phyloP scores from a whole-genome alignment of 1,140 invertebrate species.

The Cyclina sinensis region DNA sequence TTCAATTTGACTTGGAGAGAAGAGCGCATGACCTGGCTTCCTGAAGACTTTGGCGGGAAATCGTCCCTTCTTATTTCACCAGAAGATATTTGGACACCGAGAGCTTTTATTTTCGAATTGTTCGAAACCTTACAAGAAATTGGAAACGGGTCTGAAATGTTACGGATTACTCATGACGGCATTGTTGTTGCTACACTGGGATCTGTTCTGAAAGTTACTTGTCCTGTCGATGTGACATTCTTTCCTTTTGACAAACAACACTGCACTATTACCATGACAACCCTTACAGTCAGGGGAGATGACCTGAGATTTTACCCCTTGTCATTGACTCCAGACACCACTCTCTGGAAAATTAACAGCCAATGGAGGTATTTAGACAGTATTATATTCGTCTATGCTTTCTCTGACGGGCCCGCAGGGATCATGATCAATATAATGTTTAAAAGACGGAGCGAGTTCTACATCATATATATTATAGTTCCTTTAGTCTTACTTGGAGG shows the following conservation, averaged over 20 bases:
- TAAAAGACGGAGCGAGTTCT: constrained; percentile 76
- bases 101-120: background rate
- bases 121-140: background rate
- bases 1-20: constrained; percentile 22
- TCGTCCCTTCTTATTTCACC: background rate
- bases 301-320: too few relatives aligned
- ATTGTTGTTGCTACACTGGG: background rate
- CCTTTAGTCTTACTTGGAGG: constrained; percentile 88
- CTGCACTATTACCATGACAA: too few relatives aligned
- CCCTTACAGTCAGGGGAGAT: too few relatives aligned
- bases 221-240: constrained; percentile 26
- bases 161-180: constrained; percentile 8
- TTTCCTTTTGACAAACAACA: constrained; percentile 48
- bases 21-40: background rate
- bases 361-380: constrained; percentile 5
- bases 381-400: background rate
- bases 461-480: constrained; percentile 88
- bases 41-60: background rate
- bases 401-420: constrained; percentile 26
- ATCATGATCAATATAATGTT: background rate
- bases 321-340: too few relatives aligned
- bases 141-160: background rate
- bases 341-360: background rate
- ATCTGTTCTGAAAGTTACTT: background rate
- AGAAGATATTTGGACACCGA: constrained; percentile 13